These are phyloP conservation scores for Pseudorectes ferrugineus DNA, from an alignment of 2,113 vertebrate genomes.

Conservation along the genomic window DNA sequence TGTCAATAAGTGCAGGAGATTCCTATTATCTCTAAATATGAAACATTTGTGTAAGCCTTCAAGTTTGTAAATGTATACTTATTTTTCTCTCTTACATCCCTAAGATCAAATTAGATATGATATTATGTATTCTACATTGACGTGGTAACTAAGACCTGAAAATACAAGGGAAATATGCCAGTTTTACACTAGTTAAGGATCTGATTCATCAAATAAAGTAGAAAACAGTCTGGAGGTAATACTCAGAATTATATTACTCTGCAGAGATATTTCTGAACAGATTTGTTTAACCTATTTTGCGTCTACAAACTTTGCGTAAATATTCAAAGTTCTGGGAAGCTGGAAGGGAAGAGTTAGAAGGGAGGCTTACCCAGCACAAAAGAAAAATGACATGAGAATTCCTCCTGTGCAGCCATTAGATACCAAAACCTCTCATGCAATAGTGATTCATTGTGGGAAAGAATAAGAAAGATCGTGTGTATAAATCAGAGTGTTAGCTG, in stretches of 20 bases:
- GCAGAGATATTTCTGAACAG: neutral
- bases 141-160: neutral
- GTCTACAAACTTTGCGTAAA: neutral
- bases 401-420: conserved; percentile 1
- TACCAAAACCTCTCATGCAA: neutral
- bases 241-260: neutral
- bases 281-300: neutral
- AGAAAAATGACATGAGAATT: neutral
- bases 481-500: conserved; percentile 19
- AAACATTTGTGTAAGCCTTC: neutral
- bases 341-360: neutral
- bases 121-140: neutral
- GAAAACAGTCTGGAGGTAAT: neutral
- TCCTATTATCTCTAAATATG: neutral
- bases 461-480: neutral
- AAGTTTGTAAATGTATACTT: neutral
- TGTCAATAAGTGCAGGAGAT: neutral
- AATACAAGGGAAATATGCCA: neutral
- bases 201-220: neutral
- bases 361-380: neutral
- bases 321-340: neutral
- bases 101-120: neutral
- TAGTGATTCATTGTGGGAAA: conserved; percentile 41
- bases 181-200: neutral
- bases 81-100: neutral